Evolutionary conservation across 2,888 invertebrate species (phyloP), one percentile per base, ranked within the genome.

Genomic region (Vesta saturnalis): DNA sequence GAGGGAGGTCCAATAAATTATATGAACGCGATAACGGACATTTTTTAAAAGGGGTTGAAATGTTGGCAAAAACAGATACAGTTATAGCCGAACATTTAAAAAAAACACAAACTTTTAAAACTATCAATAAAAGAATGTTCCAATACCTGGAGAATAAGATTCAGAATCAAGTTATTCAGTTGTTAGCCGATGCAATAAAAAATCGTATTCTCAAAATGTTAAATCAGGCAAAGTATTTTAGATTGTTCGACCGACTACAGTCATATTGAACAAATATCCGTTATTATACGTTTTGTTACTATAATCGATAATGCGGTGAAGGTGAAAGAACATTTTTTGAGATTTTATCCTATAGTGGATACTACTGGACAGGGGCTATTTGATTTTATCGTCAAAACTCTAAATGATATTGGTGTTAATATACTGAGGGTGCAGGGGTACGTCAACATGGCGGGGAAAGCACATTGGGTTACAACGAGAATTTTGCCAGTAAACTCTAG

Each of bases 81-180:
- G 46, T 46, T 46, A 46, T 46, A 46, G 46, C 46, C 46, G 14
- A 46, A 46, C 46, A 46, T 46, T 46, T 46, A 15, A 46, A 46
- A 30, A 6, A 46, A 46, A 46, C n/a, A 46, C 46, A 46, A 46
- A 15, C 46, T 46, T 46, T 46, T 46, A 46, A 46, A 46, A 46
- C 46, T 46, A 46, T 10, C 46, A 10, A n/a, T n/a, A n/a, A n/a
- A n/a, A n/a, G n/a, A n/a, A n/a, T n/a, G n/a, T n/a, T n/a, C n/a
- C n/a, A n/a, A n/a, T n/a, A n/a, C n/a, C n/a, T n/a, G n/a, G n/a
- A n/a, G n/a, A 46, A 46, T 46, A 46, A 46, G 46, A 8, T 46
- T 46, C 46, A 46, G 46, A 46, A 46, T 46, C n/a, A 46, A 46
- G 46, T 46, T 46, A 46, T 46, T 46, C 46, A 46, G 46, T 46